Evolutionary conservation across 2,888 invertebrate genomes (phyloP).

Genomic region (Papilio demoleus): DNA sequence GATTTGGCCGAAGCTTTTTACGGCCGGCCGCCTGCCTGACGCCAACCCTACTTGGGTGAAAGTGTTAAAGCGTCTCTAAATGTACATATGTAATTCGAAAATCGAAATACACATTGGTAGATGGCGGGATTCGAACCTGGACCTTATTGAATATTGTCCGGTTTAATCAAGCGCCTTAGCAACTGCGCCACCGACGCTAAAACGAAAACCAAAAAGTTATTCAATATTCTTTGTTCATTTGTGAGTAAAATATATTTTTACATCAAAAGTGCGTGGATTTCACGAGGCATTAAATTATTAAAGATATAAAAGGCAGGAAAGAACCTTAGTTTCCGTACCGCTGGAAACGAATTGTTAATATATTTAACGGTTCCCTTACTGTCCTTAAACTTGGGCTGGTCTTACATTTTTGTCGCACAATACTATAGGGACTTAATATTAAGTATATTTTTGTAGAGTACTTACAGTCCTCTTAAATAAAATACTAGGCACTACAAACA

Average conservation of each 20-base stretch:
- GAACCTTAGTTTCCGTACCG: slow-evolving; percentile 49
- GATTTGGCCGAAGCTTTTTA: too few species aligned
- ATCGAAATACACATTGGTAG: too few species aligned
- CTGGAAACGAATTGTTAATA: slow-evolving; percentile 59
- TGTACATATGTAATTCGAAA: too few species aligned
- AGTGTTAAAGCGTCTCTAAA: too few species aligned
- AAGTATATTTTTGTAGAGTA: not conserved
- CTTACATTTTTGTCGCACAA: slow-evolving; percentile 11
- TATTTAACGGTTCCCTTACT: slow-evolving; percentile 33
- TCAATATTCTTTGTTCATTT: slow-evolving; percentile 21
- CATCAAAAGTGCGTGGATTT: slow-evolving; percentile 34
- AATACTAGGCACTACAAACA: too few species aligned
- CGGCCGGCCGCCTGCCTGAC: too few species aligned
- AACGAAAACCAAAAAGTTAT: not conserved
- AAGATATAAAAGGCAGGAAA: slow-evolving; percentile 31
- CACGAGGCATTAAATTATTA: slow-evolving; percentile 38
- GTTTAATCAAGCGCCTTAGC: too few species aligned
- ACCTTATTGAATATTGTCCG: too few species aligned
- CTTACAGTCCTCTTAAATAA: not conserved
- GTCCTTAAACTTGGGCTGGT: slow-evolving; percentile 9
- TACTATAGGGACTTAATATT: not conserved
- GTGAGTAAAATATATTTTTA: slow-evolving; percentile 29
- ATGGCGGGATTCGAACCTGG: too few species aligned
- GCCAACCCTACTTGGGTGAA: too few species aligned
- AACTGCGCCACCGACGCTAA: too few species aligned